Percentiles rank a stretch among this genome's conserved stretches.
These are phyloP conservation scores for Dendrophyllia cribrosa DNA, from an alignment of 64 coral and sea anemone species.

Conservation along the genomic window DNA sequence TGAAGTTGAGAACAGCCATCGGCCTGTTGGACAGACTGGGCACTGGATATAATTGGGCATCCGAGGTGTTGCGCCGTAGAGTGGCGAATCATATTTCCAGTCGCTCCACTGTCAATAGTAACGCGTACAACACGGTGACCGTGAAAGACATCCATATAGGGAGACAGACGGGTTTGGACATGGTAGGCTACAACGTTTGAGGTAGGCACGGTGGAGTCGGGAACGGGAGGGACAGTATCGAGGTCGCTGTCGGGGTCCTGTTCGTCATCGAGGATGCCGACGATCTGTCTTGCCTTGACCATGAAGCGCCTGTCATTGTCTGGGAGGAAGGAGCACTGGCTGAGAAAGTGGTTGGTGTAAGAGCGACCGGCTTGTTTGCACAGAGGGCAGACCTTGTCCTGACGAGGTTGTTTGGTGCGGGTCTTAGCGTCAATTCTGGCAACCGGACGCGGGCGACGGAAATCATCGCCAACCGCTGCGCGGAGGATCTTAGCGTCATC, in stretches of 20 bases:
- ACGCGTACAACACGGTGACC: slow-evolving; percentile 6
- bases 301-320: slow-evolving; percentile 29
- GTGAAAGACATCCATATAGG: slow-evolving; percentile 34
- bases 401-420: not conserved
- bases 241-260: not conserved
- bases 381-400: slow-evolving; percentile 10
- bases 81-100: slow-evolving; percentile 43
- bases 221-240: not conserved
- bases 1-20: slow-evolving; percentile 30
- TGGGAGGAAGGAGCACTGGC: slow-evolving; percentile 49
- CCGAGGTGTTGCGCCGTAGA: slow-evolving; percentile 30
- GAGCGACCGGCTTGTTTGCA: slow-evolving; percentile 41
- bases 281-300: slow-evolving; percentile 55
- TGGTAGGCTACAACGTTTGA: not conserved
- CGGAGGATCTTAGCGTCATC: slow-evolving; percentile 47
- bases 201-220: not conserved
- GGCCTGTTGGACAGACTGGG: slow-evolving; percentile 61
- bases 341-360: slow-evolving; percentile 53
- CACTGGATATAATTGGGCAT: not conserved
- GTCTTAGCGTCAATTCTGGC: not conserved
- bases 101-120: slow-evolving; percentile 58
- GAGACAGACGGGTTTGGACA: slow-evolving; percentile 26
- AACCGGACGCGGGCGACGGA: not conserved
- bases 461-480: not conserved
- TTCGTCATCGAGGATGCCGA: slow-evolving; percentile 26